Percentiles rank a stretch among this genome's conserved stretches.
Evolutionary conservation across 2,797 vertebrate genomes (phyloP).

Genomic region (Enteromius anoplus): DNA sequence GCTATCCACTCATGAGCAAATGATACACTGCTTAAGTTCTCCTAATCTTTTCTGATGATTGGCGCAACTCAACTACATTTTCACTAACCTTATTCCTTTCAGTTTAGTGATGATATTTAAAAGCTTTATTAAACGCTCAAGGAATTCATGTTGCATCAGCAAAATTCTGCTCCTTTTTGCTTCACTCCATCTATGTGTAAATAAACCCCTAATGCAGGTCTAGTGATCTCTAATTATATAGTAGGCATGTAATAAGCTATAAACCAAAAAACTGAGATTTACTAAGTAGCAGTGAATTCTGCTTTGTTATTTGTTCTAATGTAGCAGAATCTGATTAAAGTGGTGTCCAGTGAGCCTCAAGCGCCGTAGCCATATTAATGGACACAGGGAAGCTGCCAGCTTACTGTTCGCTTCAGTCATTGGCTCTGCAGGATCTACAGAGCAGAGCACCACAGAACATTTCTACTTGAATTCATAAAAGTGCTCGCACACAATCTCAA

Average conservation of each 20-base stretch:
- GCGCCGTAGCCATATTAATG: slow-evolving; percentile 5
- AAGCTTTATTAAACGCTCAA: background rate
- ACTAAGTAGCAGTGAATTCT: background rate
- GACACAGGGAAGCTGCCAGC: background rate
- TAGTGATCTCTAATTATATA: background rate
- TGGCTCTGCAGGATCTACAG: background rate
- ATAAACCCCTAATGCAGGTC: background rate
- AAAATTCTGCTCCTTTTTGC: background rate
- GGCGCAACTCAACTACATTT: background rate
- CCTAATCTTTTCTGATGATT: background rate
- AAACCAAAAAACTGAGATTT: background rate
- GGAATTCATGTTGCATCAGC: background rate
- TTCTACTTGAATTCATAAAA: slow-evolving; percentile 19
- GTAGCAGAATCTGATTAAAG: slow-evolving; percentile 37
- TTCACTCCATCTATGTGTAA: background rate
- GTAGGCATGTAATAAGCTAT: background rate
- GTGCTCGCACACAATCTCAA: background rate
- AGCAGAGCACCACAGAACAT: slow-evolving; percentile 12
- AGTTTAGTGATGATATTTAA: too few relatives aligned
- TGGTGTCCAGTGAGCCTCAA: slow-evolving; percentile 18
- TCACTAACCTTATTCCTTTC: background rate
- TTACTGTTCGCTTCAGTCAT: slow-evolving; percentile 23
- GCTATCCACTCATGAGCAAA: background rate
- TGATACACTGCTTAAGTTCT: background rate
- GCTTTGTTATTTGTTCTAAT: background rate